Base-by-base conservation (phyloP, 1,140 invertebrate genomes). In the Camponotus floridanus region DNA sequence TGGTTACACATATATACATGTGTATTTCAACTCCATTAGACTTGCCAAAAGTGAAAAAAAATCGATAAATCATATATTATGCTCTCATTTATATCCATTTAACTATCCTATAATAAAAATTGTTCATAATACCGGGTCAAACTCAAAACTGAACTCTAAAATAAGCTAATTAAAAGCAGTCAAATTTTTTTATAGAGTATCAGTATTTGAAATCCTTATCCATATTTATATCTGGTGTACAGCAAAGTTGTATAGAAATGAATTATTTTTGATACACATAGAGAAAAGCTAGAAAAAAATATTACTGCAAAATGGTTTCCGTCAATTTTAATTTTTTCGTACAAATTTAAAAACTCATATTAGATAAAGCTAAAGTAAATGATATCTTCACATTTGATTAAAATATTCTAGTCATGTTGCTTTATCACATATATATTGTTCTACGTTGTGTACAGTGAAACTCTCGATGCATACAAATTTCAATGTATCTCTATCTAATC, bases 121-220 rank as follows among this genome's bases (percentile, higher is more conserved):
- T 78, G 4, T 80, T 68, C 68, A 65, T 87, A 88, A 68, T 76
- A 88, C 87, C 76, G 45, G 57, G 13, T 61, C 76, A 55, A 80
- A 61, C 31, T 26, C 45, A 62, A 21, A 87, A 39, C 36, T 48
- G 13, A 85, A 18, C 57, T 71, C 51, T 81, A 64, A 74, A 87
- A 85, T 67, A 84, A 89, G 67, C 87, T 87, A 87, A 74, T 80
- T 51, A 74, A 85, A 80, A 85, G 79, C 87, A 87, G 68, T 83
- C 74, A 64, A 87, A 62, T 81, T 6, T 15, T 39, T 81, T 73
- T 15, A 31, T 26, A 73, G 26, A 81, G 67, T 71, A 81, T 26
- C 26, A 73, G 36, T 26, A 26, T 26, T 81, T 59, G 59, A 81
- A 71, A 18, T 39, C 51, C n/a, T 13, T 81, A 42, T 45, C 3